Percentiles rank a stretch among this genome's conserved stretches.
These are phyloP conservation scores for Darevskia nairensis DNA, from an alignment of 2,797 vertebrate genomes.

Conservation along the genomic window DNA sequence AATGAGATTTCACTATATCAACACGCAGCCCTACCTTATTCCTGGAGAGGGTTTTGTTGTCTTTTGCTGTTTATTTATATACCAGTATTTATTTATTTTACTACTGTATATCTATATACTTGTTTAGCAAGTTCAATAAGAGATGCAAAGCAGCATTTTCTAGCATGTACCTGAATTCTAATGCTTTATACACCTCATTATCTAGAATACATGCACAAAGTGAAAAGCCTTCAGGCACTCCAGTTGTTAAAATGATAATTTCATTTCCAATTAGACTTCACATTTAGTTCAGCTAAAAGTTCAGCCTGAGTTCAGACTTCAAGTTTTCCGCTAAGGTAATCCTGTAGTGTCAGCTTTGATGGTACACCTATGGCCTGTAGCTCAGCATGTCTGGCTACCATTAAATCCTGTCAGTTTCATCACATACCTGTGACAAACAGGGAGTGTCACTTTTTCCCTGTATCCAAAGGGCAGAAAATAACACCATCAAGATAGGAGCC, in stretches of 20 bases:
- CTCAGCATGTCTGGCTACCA: not conserved
- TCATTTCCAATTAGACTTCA: conserved; percentile 44
- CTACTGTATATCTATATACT: conserved; percentile 3
- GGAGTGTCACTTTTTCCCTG: not conserved
- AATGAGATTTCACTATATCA: too few relatives aligned
- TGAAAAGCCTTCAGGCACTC: conserved; percentile 19
- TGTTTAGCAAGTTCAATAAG: not conserved
- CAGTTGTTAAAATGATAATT: conserved; percentile 44
- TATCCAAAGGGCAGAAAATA: not conserved
- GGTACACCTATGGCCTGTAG: not conserved
- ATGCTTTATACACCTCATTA: conserved; percentile 33
- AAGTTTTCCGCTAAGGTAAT: conserved; percentile 26
- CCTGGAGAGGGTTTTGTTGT: not conserved
- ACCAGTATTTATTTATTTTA: not conserved
- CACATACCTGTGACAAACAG: not conserved
- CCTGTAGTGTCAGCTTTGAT: conserved; percentile 7
- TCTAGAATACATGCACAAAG: conserved; percentile 13
- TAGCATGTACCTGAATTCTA: conserved; percentile 19
- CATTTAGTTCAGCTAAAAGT: conserved; percentile 27
- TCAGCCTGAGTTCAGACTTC: conserved; percentile 32
- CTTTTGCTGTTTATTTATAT: not conserved
- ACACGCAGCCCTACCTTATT: too few relatives aligned
- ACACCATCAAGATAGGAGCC: not conserved
- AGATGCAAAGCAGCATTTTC: conserved; percentile 7
- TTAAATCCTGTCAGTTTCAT: conserved; percentile 11